Base-by-base conservation (phyloP, 2,797 vertebrate species). In the Sebastes paucispinis region DNA sequence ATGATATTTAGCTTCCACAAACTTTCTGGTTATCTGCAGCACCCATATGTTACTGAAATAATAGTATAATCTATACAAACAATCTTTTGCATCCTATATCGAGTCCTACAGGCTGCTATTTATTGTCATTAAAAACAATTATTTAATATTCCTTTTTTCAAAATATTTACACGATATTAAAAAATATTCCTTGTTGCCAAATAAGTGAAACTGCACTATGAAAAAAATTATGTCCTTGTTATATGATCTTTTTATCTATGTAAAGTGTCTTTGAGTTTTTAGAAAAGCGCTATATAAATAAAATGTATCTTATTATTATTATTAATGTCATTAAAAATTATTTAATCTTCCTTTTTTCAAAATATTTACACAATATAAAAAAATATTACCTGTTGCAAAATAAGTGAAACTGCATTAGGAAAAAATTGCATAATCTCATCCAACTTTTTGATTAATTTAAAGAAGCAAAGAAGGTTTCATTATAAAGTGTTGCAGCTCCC, bases 401-500 rank as follows among this genome's bases (percentile, higher is more conserved):
- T 27, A 67, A 75, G 1, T 0, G 3, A 34, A 69, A 63, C 16
- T 32, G 14, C 31, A 54, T 9, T 18, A 8, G 8, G 5, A 52
- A 34, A 29, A 69, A 54, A 20, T 24, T 7, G 1, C 14, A 31
- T 74, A 5, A 29, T 32, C 25, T 69, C 39, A 76, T 18, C 10
- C 24, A 14, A 5, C 0, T 3, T 22, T 75, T 47, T 16, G 5
- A 52, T 27, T n/a, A 13, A 43, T 62, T 52, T 29, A 20, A 39
- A 71, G 8, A 12, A 55, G 22, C 1, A 9, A n/a, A 80, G 62
- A 64, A 29, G 18, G 50, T 77, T 83, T 54, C 75, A 79, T 81
- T 20, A 58, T 68, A 6, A 87, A 58, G 77, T 80, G 85, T 84
- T 79, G 83, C 77, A 70, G 77, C 20, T 84, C 71, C 75, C 73